Conservation (phyloP, 2,888 invertebrate species). For the Flexamia atlantica region DNA sequence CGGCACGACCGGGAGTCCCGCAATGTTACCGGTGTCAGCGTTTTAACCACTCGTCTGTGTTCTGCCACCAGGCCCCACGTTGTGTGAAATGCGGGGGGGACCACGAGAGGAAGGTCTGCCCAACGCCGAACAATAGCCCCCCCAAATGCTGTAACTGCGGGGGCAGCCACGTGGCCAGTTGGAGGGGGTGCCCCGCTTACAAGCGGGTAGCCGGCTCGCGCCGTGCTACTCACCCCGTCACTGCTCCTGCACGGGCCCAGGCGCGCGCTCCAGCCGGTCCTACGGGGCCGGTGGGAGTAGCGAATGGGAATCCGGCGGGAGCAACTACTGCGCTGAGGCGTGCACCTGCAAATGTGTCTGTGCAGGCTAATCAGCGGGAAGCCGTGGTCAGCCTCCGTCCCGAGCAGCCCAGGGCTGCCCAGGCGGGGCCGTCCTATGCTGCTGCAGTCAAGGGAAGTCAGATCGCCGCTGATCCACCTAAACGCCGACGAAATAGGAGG, state of each 20-base stretch:
- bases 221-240: no score
- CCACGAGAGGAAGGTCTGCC: background rate
- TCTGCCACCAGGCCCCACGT: no score
- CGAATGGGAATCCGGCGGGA: background rate
- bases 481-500: background rate
- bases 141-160: background rate
- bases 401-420: background rate
- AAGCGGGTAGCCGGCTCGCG: no score
- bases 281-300: background rate
- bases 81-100: background rate
- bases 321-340: no score
- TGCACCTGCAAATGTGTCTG: no score
- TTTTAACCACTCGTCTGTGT: no score
- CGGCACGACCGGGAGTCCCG: no score
- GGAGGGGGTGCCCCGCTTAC: no score
- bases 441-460: background rate
- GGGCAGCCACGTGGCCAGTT: no score
- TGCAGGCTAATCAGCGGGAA: background rate
- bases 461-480: background rate
- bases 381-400: background rate
- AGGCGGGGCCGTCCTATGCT: no score
- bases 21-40: no score
- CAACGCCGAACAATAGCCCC: background rate
- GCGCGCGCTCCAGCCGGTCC: no score
- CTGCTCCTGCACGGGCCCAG: background rate